Conservation (phyloP, 2,888 invertebrate genomes). For the Colostygia pectinataria region DNA sequence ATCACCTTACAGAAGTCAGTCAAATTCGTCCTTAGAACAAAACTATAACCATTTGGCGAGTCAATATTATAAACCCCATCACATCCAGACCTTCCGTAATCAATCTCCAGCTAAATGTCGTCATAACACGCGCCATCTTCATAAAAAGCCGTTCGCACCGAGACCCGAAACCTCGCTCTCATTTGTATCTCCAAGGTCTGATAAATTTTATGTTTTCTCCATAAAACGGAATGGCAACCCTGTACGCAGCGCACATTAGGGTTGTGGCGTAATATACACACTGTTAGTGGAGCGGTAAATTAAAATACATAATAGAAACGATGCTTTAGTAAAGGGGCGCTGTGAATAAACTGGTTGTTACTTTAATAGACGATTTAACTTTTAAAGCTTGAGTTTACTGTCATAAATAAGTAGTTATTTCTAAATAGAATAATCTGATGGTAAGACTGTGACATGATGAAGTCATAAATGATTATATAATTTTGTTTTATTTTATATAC, state of each 20-base stretch:
- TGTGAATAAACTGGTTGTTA: too few species aligned
- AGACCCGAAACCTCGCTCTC: constrained; percentile 28
- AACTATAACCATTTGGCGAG: neutral
- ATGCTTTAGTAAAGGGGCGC: too few species aligned
- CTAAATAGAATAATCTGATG: too few species aligned
- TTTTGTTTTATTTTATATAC: too few species aligned
- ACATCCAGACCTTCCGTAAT: constrained; percentile 11
- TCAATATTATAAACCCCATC: neutral
- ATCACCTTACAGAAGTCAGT: too few species aligned
- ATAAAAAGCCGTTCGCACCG: constrained; percentile 28
- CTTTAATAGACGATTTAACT: too few species aligned
- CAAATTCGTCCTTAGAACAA: neutral
- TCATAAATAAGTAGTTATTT: too few species aligned
- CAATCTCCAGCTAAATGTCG: constrained; percentile 18
- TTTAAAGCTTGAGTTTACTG: too few species aligned
- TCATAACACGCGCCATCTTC: constrained; percentile 24
- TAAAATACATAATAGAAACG: neutral
- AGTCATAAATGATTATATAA: too few species aligned
- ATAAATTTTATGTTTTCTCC: constrained; percentile 31
- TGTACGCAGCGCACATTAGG: constrained; percentile 25
- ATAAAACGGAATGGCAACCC: constrained; percentile 31
- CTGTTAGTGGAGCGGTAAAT: constrained; percentile 1
- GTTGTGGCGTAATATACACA: constrained; percentile 14
- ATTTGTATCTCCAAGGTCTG: constrained; percentile 33
- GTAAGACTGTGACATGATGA: too few species aligned